These are phyloP conservation scores for Harpalus rufipes DNA, from an alignment of 2,888 invertebrate genomes.

Conservation along the genomic window DNA sequence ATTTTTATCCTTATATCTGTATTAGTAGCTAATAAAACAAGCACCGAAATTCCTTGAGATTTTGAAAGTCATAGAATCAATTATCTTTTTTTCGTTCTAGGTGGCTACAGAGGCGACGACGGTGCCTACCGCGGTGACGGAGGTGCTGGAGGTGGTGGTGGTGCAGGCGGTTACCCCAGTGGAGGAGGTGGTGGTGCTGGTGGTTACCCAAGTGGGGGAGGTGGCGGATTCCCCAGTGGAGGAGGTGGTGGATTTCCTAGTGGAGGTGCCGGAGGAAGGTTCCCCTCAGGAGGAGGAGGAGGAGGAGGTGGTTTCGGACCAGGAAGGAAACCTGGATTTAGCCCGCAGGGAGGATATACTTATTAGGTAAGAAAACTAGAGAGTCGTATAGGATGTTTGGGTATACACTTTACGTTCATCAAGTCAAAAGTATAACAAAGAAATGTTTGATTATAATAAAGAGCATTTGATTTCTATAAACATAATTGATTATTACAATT, in stretches of 20 bases:
- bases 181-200: conserved; percentile 69
- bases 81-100: background rate
- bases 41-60: too few species aligned
- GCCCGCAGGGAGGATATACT: conserved; percentile 77
- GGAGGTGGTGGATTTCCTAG: conserved; percentile 71
- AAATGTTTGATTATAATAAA: too few species aligned
- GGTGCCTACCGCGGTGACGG: background rate
- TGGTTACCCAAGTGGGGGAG: conserved; percentile 70
- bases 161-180: conserved; percentile 60
- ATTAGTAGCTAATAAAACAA: too few species aligned
- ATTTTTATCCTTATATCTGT: too few species aligned
- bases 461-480: too few species aligned
- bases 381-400: too few species aligned
- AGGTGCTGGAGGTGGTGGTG: conserved; percentile 67
- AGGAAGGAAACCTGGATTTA: conserved; percentile 76
- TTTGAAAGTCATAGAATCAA: too few species aligned
- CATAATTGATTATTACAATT: too few species aligned
- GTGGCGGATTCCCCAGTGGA: conserved; percentile 71
- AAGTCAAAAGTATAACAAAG: too few species aligned
- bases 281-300: conserved; percentile 68
- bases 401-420: too few species aligned
- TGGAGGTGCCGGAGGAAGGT: conserved; percentile 65
- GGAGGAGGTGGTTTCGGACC: conserved; percentile 70
- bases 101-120: conserved; percentile 10
- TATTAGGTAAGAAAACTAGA: conserved; percentile 73